These are phyloP conservation scores for Myzus persicae DNA, from an alignment of 1,140 invertebrate species.

Conservation along the genomic window DNA sequence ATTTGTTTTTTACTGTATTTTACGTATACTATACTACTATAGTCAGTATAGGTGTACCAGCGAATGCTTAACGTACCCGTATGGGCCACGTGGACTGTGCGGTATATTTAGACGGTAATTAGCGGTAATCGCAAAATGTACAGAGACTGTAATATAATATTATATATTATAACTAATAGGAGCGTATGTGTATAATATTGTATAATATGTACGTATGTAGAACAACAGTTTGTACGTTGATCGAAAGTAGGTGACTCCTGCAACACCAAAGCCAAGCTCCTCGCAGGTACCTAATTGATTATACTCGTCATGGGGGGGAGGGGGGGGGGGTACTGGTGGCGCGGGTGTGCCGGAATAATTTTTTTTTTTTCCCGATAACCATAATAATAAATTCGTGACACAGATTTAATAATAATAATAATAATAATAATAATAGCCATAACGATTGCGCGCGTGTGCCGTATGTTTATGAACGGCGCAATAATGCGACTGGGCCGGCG, in stretches of 20 bases:
- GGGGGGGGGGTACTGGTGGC: background rate
- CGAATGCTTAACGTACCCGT: too few relatives aligned
- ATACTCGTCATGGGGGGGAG: background rate
- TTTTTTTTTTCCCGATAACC: background rate
- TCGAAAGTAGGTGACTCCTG: background rate
- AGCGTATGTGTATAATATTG: too few relatives aligned
- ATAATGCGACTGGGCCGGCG: background rate
- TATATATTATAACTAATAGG: too few relatives aligned
- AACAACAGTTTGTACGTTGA: background rate
- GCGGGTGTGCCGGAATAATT: background rate
- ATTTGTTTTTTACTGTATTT: background rate
- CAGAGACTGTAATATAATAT: background rate
- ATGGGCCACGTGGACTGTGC: too few relatives aligned
- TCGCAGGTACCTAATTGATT: background rate
- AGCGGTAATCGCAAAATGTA: background rate
- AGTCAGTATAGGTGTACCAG: too few relatives aligned
- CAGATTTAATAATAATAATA: background rate
- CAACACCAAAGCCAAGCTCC: background rate
- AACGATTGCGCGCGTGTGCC: background rate
- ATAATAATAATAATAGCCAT: background rate
- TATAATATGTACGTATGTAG: background rate
- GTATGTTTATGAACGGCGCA: conserved; percentile 24
- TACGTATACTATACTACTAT: too few relatives aligned
- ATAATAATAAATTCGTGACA: background rate
- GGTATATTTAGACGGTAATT: too few relatives aligned